Base-by-base conservation (phyloP, 1,140 invertebrate species). In the Scaptomyza graminum region DNA sequence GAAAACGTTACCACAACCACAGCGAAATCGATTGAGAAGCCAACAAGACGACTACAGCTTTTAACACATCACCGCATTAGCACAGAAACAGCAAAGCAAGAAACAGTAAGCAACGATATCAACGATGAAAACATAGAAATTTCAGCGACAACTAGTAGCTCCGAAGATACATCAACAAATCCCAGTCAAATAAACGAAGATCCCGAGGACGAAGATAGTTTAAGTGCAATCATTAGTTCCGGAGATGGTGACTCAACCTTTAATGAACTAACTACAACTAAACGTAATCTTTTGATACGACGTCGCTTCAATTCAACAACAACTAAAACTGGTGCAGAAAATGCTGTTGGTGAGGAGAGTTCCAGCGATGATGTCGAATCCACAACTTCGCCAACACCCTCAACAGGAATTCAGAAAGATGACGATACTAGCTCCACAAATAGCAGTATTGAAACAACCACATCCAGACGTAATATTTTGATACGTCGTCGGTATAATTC, bases 11-110 rank as follows among this genome's bases (percentile, higher is more conserved):
- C 37, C 12, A 60, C 49, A 7, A 63, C 34, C 0, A 56, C 6
- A 52, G 13, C n/a, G 11, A 61, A 68, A 41, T 54, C 49, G 7
- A 44, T 51, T 15, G 18, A 46, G 6, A 52, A 28, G 13, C 34
- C 25, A 1, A 12, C 43, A 7, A 4, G 39, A 34, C 61, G 70
- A 41, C 54, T 47, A 16, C 67, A 70, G 25, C 50, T 74, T 51
- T 55, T 85, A 13, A 70, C 74, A 43, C 83, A 65, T 65, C 52
- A 60, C 47, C 61, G 59, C 18, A 56, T 61, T 11, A 81, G 74
- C 57, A 43, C 56, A 37, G 47, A n/a, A n/a, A n/a, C 74, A 16
- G 57, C 55, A 46, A 55, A 43, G 43, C 39, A 64, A 22, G 65
- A 46, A 50, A 22, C 16, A 9, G 57, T 68, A 4, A 4, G 12